These are phyloP conservation scores for Pangasius krempfi DNA, from an alignment of 2,797 vertebrate species.

Conservation along the genomic window DNA sequence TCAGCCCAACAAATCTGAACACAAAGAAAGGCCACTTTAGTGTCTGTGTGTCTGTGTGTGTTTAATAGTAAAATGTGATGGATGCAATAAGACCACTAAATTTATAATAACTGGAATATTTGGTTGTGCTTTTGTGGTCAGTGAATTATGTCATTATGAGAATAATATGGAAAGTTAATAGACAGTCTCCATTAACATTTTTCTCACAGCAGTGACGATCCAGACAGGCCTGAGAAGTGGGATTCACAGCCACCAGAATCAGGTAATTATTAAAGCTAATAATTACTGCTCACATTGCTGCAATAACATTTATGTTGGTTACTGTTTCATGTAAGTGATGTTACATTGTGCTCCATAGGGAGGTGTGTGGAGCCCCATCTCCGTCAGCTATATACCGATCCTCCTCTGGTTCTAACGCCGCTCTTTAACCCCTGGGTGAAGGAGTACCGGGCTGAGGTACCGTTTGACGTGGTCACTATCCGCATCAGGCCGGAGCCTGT, in stretches of 20 bases:
- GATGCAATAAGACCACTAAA: background rate
- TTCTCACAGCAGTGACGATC: conserved; percentile 30
- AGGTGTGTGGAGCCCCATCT: conserved; percentile 80
- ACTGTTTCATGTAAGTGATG: background rate
- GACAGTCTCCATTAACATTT: background rate
- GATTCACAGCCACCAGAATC: conserved; percentile 19
- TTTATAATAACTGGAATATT: conserved; percentile 24
- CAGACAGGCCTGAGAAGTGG: background rate
- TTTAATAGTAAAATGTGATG: background rate
- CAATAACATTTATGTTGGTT: background rate
- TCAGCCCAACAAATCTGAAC: conserved; percentile 15
- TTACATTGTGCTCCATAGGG: conserved; percentile 64
- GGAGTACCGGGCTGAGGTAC: conserved; percentile 87
- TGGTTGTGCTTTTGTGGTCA: background rate
- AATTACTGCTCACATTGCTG: background rate
- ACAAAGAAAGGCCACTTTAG: background rate
- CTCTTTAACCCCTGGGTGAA: conserved; percentile 84
- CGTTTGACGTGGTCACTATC: conserved; percentile 86
- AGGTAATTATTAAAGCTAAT: too few relatives aligned
- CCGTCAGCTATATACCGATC: conserved; percentile 85
- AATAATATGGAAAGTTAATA: background rate
- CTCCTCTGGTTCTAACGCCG: conserved; percentile 83
- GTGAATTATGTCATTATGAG: conserved; percentile 9
- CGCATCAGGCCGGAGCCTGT: conserved; percentile 81
- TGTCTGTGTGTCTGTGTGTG: conserved; percentile 13